Percentiles rank a stretch among this genome's conserved stretches.
These are phyloP conservation scores for Scaptomyza reducta DNA, from an alignment of 2,888 invertebrate species.

Conservation along the genomic window DNA sequence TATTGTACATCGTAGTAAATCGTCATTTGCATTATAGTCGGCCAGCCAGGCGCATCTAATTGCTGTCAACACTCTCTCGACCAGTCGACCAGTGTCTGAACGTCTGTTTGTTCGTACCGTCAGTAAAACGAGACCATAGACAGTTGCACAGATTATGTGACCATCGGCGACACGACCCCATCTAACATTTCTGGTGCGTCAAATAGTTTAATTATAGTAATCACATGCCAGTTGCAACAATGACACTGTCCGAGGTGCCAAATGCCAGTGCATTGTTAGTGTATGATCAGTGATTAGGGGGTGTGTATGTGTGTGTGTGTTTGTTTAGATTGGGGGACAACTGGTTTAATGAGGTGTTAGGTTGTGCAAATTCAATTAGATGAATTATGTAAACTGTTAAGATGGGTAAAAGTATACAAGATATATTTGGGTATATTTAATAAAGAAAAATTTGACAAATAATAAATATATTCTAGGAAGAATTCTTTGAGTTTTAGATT, in stretches of 20 bases:
- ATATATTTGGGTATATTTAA: too few relatives aligned
- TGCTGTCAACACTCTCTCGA: slow-evolving; percentile 62
- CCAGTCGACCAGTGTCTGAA: slow-evolving; percentile 31
- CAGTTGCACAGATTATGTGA: slow-evolving; percentile 36
- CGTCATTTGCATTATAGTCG: slow-evolving; percentile 43
- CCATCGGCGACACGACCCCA: slow-evolving; percentile 22
- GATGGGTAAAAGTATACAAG: background rate
- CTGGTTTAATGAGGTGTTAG: slow-evolving; percentile 32
- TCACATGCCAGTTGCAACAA: slow-evolving; percentile 65
- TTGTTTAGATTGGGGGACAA: slow-evolving; percentile 27
- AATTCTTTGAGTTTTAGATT: background rate
- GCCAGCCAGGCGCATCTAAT: slow-evolving; percentile 63
- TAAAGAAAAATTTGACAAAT: too few relatives aligned
- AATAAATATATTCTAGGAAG: background rate
- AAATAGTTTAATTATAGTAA: slow-evolving; percentile 75
- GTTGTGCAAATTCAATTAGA: slow-evolving; percentile 21
- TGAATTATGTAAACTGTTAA: slow-evolving; percentile 35
- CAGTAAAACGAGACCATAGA: slow-evolving; percentile 7
- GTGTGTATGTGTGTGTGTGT: slow-evolving; percentile 23
- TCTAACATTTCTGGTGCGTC: slow-evolving; percentile 54
- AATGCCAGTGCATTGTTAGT: slow-evolving; percentile 65
- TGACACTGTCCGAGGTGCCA: slow-evolving; percentile 60
- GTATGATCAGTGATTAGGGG: slow-evolving; percentile 32
- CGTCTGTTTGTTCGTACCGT: background rate
- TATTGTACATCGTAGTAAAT: slow-evolving; percentile 14